Conservation (phyloP, 1,140 invertebrate species). For the Glossosoma conforme region DNA sequence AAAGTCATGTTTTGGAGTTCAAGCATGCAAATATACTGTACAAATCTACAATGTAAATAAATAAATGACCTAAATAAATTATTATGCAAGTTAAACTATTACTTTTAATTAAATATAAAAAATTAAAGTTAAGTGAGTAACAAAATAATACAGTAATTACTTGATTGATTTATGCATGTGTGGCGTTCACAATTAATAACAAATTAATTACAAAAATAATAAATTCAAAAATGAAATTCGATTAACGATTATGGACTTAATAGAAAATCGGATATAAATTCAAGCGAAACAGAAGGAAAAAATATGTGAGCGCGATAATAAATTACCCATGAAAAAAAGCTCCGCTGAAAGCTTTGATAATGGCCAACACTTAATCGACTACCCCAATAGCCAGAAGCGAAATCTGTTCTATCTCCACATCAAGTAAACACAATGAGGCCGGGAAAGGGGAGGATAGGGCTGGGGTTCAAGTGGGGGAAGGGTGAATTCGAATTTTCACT, state of each 20-base stretch:
- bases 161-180: no score
- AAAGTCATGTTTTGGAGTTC: not conserved
- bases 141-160: not conserved
- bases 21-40: no score
- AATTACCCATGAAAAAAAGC: slow-evolving; percentile 3
- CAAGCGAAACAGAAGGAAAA: not conserved
- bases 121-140: no score
- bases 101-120: no score
- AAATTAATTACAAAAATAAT: no score
- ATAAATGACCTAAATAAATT: no score
- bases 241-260: no score
- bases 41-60: no score
- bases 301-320: slow-evolving; percentile 8
- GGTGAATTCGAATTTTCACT: not conserved
- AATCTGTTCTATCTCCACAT: slow-evolving; percentile 28
- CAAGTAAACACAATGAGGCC: slow-evolving; percentile 15
- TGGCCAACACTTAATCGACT: slow-evolving; percentile 25
- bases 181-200: no score
- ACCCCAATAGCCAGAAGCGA: slow-evolving; percentile 20
- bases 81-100: no score
- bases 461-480: not conserved
- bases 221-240: no score
- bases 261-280: not conserved
- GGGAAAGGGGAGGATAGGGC: slow-evolving; percentile 1
- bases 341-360: slow-evolving; percentile 11